Percentiles rank a stretch among this genome's conserved stretches.
These are phyloP conservation scores for Dione juno DNA, from an alignment of 2,888 invertebrate genomes.

Conservation along the genomic window DNA sequence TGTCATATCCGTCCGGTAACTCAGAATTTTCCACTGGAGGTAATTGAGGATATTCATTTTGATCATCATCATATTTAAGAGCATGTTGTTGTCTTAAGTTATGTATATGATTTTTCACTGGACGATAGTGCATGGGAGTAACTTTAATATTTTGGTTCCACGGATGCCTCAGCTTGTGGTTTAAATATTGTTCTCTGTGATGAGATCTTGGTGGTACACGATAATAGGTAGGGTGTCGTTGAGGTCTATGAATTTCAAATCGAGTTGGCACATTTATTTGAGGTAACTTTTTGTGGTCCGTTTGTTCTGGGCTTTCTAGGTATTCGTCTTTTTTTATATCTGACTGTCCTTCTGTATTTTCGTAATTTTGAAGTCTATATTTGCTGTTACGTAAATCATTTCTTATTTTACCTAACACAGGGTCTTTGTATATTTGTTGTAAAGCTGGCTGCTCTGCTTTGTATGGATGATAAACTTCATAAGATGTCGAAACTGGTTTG, in stretches of 20 bases:
- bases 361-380: constrained; percentile 65
- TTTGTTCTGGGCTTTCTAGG: constrained; percentile 67
- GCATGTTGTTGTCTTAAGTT: constrained; percentile 72
- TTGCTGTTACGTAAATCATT: constrained; percentile 64
- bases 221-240: constrained; percentile 72
- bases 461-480: constrained; percentile 76
- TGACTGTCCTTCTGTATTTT: constrained; percentile 65
- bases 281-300: constrained; percentile 65
- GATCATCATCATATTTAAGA: constrained; percentile 73
- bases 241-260: constrained; percentile 72
- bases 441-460: constrained; percentile 70
- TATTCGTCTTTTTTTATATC: constrained; percentile 68
- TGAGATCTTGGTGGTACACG: constrained; percentile 52
- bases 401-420: constrained; percentile 66
- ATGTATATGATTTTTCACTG: constrained; percentile 70
- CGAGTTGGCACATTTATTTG: constrained; percentile 65
- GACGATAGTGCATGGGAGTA: constrained; percentile 71
- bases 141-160: constrained; percentile 75
- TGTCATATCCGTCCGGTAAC: constrained; percentile 80
- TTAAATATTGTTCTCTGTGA: constrained; percentile 62
- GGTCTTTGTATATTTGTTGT: constrained; percentile 68
- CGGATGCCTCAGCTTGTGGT: constrained; percentile 72
- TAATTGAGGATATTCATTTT: constrained; percentile 78
- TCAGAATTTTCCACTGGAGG: constrained; percentile 58
- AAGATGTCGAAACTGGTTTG: constrained; percentile 61